These are phyloP conservation scores for Trissonchulus sp. DNA, from an alignment of 2,888 invertebrate genomes.

Conservation along the genomic window DNA sequence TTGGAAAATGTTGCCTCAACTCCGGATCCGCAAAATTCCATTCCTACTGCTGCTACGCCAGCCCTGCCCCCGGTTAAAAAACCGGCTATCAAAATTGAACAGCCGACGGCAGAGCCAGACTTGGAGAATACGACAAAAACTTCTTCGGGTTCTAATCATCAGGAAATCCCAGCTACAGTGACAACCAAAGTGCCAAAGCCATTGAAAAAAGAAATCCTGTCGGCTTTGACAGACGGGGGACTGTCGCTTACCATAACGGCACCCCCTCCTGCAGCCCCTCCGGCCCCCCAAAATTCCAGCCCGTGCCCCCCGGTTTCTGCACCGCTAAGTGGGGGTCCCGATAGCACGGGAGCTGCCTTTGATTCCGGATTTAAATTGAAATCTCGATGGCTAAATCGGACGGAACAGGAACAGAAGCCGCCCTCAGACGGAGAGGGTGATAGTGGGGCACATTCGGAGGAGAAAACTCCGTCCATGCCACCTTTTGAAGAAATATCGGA, in stretches of 20 bases:
- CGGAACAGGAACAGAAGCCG: slow-evolving; percentile 22
- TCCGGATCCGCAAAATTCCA: background rate
- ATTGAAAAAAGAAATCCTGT: background rate
- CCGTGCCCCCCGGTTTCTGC: too few species aligned
- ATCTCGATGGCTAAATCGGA: slow-evolving; percentile 30
- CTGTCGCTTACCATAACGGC: background rate
- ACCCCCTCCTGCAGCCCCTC: background rate
- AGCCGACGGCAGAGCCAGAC: too few species aligned
- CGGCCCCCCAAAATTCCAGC: background rate
- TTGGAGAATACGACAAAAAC: too few species aligned
- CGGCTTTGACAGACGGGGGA: background rate
- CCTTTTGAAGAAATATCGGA: slow-evolving; percentile 15
- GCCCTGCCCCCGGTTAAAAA: background rate
- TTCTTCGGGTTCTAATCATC: too few species aligned
- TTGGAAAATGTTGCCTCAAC: too few species aligned
- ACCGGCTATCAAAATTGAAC: background rate
- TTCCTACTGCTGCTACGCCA: background rate
- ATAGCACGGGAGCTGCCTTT: too few species aligned
- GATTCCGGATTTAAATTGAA: slow-evolving; percentile 23
- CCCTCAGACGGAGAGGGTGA: too few species aligned
- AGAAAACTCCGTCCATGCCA: background rate
- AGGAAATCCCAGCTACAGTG: too few species aligned
- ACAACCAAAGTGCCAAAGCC: too few species aligned
- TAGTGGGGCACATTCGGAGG: background rate
- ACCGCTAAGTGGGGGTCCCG: too few species aligned